Evolutionary conservation across 1,140 invertebrate species (phyloP).

Genomic region (Drosophila cardini): DNA sequence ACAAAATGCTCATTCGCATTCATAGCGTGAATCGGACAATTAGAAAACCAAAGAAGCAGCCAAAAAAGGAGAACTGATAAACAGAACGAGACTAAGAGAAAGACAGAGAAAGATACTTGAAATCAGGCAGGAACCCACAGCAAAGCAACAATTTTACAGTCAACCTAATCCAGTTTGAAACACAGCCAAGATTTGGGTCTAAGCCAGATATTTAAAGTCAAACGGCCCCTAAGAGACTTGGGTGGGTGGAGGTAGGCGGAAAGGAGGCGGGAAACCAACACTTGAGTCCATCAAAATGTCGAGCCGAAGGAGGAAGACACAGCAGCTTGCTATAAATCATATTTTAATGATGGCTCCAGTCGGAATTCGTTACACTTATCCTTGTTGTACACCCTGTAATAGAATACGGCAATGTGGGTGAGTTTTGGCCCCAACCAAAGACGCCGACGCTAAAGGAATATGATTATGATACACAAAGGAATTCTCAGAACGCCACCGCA

Average conservation of each 20-base stretch:
- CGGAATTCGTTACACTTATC: constrained; percentile 60
- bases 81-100: not conserved
- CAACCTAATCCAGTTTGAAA: constrained; percentile 28
- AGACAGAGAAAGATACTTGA: not conserved
- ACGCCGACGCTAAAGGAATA: constrained; percentile 21
- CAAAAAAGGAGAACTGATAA: constrained; percentile 8
- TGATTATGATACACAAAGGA: constrained; percentile 42
- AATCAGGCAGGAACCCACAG: constrained; percentile 6
- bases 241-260: not conserved
- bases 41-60: constrained; percentile 6
- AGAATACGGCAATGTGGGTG: constrained; percentile 54
- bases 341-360: constrained; percentile 73
- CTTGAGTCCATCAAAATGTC: constrained; percentile 45
- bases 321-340: constrained; percentile 68
- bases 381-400: constrained; percentile 52
- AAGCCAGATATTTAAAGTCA: constrained; percentile 62
- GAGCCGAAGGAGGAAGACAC: constrained; percentile 25
- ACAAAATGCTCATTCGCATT: constrained; percentile 60
- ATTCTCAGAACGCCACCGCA: constrained; percentile 40
- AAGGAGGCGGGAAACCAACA: constrained; percentile 32
- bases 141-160: constrained; percentile 7
- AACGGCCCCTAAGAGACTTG: constrained; percentile 13
- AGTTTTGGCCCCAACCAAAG: not conserved
- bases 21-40: constrained; percentile 44
- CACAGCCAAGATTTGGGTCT: constrained; percentile 46